These are phyloP conservation scores for Gambusia holbrooki DNA, from an alignment of 2,113 vertebrate genomes.

Conservation along the genomic window DNA sequence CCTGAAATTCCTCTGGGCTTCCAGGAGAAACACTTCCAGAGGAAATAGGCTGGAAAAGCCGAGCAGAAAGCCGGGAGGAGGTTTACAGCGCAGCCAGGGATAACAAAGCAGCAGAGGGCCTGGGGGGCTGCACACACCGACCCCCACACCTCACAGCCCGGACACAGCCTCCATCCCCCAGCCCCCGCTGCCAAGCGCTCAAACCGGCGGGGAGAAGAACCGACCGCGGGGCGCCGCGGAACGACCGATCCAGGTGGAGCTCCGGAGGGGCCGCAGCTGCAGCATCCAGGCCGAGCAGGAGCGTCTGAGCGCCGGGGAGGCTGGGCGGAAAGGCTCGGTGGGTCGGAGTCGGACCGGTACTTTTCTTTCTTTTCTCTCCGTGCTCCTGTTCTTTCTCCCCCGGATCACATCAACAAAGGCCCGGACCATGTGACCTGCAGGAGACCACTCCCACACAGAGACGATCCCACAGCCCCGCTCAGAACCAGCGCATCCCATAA, in stretches of 20 bases:
- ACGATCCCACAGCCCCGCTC: neutral
- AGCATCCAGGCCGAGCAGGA: slow-evolving; percentile 42
- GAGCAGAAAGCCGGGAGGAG: slow-evolving; percentile 1
- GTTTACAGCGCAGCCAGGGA: slow-evolving; percentile 17
- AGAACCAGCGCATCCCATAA: no score
- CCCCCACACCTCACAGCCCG: slow-evolving; percentile 60
- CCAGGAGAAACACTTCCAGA: neutral
- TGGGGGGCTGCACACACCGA: slow-evolving; percentile 55
- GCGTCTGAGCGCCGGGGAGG: slow-evolving; percentile 27
- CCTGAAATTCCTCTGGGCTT: neutral
- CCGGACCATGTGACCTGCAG: slow-evolving; percentile 61
- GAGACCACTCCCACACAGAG: slow-evolving; percentile 60
- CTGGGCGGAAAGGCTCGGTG: slow-evolving; percentile 10
- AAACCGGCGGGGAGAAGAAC: slow-evolving; percentile 20
- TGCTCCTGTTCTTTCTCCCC: slow-evolving; percentile 26
- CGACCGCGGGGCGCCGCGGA: slow-evolving; percentile 12
- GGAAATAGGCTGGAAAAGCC: neutral
- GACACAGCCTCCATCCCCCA: slow-evolving; percentile 64
- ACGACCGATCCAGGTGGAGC: slow-evolving; percentile 10
- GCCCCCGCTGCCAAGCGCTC: slow-evolving; percentile 48
- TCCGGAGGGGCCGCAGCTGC: slow-evolving; percentile 10
- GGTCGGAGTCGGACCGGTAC: slow-evolving; percentile 27
- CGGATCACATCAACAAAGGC: slow-evolving; percentile 73
- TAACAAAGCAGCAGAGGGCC: slow-evolving; percentile 66
- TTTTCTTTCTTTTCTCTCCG: slow-evolving; percentile 22